phyloP scores from a whole-genome alignment of 1,140 invertebrate genomes.

The Halyomorpha halys region DNA sequence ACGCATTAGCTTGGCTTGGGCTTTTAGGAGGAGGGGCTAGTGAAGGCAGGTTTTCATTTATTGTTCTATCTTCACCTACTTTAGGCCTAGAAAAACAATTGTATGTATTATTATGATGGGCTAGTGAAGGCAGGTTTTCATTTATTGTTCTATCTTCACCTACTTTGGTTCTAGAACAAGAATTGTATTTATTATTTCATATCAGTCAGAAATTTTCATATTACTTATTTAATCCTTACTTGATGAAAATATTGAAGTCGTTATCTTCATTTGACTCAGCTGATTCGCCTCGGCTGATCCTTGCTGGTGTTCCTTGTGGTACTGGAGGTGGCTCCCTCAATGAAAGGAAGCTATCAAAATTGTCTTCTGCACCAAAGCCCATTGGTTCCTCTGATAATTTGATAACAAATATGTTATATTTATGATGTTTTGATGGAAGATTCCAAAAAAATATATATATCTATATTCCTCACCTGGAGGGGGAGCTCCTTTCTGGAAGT shows the following conservation, averaged over 20 bases:
- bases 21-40: conserved; percentile 28
- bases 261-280: conserved; percentile 64
- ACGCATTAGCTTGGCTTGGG: conserved; percentile 28
- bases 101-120: too few species aligned
- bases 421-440: too few species aligned
- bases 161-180: too few species aligned
- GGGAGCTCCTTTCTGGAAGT: not conserved
- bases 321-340: conserved; percentile 59
- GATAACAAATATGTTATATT: not conserved
- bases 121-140: too few species aligned
- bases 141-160: too few species aligned
- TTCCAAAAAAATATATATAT: not conserved
- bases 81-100: conserved; percentile 28
- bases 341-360: conserved; percentile 74
- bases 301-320: conserved; percentile 45
- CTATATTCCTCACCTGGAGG: not conserved
- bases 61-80: not conserved
- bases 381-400: conserved; percentile 25
- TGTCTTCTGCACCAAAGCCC: conserved; percentile 55
- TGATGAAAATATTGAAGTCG: conserved; percentile 69
- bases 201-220: too few species aligned
- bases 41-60: conserved; percentile 7
- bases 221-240: conserved; percentile 40
- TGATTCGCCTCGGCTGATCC: conserved; percentile 51
- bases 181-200: too few species aligned